Conservation (phyloP, 2,888 invertebrate genomes). For the Drosophila affinis region DNA sequence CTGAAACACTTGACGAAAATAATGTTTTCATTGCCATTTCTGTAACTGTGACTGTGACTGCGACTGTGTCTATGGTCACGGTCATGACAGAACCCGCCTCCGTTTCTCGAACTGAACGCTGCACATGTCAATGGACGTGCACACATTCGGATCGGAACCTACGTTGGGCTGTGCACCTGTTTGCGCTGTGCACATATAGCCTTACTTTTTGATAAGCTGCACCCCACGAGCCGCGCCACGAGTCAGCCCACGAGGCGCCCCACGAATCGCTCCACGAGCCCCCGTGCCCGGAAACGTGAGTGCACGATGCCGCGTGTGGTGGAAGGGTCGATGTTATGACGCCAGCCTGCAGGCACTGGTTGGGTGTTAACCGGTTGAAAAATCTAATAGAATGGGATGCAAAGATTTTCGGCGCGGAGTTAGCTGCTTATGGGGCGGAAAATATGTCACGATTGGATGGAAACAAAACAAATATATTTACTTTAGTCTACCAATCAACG, state of each 20-base stretch:
- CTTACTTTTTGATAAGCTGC: slow-evolving; percentile 39
- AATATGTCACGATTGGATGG: no score
- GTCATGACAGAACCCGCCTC: slow-evolving; percentile 38
- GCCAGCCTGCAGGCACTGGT: neutral
- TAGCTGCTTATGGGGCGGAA: no score
- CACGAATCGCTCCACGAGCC: neutral
- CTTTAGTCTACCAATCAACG: no score
- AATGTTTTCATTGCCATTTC: slow-evolving; percentile 45
- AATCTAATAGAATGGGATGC: no score
- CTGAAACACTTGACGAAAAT: slow-evolving; percentile 8
- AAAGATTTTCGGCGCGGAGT: no score
- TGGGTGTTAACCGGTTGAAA: no score
- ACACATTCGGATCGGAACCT: slow-evolving; percentile 18
- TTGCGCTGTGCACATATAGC: slow-evolving; percentile 49
- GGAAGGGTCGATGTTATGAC: neutral
- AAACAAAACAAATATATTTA: no score
- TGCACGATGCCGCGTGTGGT: slow-evolving; percentile 3
- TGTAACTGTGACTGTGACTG: slow-evolving; percentile 3
- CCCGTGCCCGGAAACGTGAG: slow-evolving; percentile 69
- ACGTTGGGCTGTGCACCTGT: slow-evolving; percentile 19
- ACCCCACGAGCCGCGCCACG: neutral
- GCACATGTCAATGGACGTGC: slow-evolving; percentile 30
- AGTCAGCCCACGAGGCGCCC: neutral
- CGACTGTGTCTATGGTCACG: slow-evolving; percentile 71
- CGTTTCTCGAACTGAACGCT: neutral